These are phyloP conservation scores for Dendroctonus ponderosae DNA, from an alignment of 1,140 invertebrate species.

Conservation along the genomic window DNA sequence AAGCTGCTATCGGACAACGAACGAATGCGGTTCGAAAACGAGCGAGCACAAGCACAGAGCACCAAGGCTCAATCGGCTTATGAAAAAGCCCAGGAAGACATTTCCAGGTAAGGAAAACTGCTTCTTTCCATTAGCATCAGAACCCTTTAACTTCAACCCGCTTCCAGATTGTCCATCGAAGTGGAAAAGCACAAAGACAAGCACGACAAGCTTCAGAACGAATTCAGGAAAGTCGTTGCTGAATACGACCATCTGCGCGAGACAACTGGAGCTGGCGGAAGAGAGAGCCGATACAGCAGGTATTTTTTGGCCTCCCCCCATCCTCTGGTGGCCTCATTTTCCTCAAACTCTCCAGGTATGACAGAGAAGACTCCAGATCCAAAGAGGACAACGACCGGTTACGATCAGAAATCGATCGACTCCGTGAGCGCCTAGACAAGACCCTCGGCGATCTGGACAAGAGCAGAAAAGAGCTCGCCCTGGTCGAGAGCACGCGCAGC, in stretches of 20 bases:
- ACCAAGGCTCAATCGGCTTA: slow-evolving; percentile 78
- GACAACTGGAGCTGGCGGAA: slow-evolving; percentile 56
- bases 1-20: slow-evolving; percentile 81
- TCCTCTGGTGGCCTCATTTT: background rate
- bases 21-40: slow-evolving; percentile 80
- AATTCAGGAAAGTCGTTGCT: slow-evolving; percentile 76
- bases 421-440: slow-evolving; percentile 81
- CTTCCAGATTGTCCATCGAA: slow-evolving; percentile 80
- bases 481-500: slow-evolving; percentile 72
- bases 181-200: slow-evolving; percentile 89
- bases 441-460: slow-evolving; percentile 73
- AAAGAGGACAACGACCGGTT: slow-evolving; percentile 78
- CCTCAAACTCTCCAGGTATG: slow-evolving; percentile 60
- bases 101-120: slow-evolving; percentile 60
- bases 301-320: background rate
- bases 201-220: slow-evolving; percentile 78
- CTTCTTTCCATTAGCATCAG: no score
- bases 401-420: slow-evolving; percentile 78
- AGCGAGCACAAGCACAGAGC: slow-evolving; percentile 77
- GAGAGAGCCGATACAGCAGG: slow-evolving; percentile 69
- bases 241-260: slow-evolving; percentile 72
- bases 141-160: background rate
- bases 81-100: slow-evolving; percentile 87
- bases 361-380: slow-evolving; percentile 63
- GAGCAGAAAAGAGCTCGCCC: slow-evolving; percentile 70